Base-by-base conservation (phyloP, 2,888 invertebrate genomes). In the Acronicta psi region DNA sequence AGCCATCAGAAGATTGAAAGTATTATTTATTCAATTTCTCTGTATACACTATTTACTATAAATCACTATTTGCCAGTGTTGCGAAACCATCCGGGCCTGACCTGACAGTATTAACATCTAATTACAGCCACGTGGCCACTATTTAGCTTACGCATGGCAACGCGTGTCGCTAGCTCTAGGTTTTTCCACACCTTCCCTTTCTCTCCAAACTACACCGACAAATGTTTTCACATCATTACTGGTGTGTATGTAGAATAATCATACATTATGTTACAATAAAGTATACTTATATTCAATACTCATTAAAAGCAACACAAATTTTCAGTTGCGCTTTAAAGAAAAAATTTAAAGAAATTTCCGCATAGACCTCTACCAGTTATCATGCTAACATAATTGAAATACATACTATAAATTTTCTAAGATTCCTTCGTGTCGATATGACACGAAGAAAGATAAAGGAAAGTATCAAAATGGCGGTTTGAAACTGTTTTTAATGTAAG, bases 171-270 rank as follows among this genome's bases (percentile, higher is more conserved):
- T 25, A 50, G 17, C n/a, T 23, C 14, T 38, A 29, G 38, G 59
- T 13, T 58, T 63, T 51, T 38, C 38, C 50, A 46, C 7, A 17
- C 20, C 11, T 46, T 51, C 14, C 23, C 29, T 59, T 59, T 29
- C 29, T 37, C 49, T 45, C 18, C n/a, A 44, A 42, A 16, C 23
- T 9, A 20, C 13, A 23, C 34, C 18, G 18, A 49, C 38, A 36
- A 42, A 65, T 20, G 20, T 46, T 51, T 63, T 46, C 50, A 65
- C 45, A 5, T 14, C 17, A 14, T 41, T 17, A 43, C 14, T 51
- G 25, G 17, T 34, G 25, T 17, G n/a, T 23, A 42, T 36, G 14
- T 63, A 25, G 23, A 31, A 46, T n/a, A 42, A 31, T 36, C 17
- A 37, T n/a, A 23, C 14, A 38, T 2, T 43, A 13, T 29, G 29